phyloP scores from a whole-genome alignment of 2,797 vertebrate genomes.

The Odontamblyopus rebecca region DNA sequence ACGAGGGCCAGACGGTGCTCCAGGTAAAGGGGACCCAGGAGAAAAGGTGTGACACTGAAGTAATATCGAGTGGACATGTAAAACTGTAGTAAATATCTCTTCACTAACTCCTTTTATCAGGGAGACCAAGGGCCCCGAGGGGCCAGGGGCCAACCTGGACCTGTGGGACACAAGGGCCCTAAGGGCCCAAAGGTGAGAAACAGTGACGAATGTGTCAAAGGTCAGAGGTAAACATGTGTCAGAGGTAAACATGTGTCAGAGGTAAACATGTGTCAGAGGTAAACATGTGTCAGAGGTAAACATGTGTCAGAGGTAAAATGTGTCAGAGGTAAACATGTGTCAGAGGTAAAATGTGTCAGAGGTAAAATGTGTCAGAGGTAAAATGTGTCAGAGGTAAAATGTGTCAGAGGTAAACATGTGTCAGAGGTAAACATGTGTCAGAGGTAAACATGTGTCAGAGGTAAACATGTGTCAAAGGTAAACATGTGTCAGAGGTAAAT shows the following conservation, averaged over 20 bases:
- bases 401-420: not conserved
- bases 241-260: not conserved
- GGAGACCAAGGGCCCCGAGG: conserved; percentile 83
- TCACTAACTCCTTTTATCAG: conserved; percentile 55
- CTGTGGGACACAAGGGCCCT: conserved; percentile 72
- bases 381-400: not conserved
- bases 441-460: not conserved
- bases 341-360: no score
- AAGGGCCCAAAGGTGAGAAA: conserved; percentile 80
- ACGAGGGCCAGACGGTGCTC: conserved; percentile 78
- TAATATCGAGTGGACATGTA: not conserved
- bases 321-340: no score
- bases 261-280: not conserved
- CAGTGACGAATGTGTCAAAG: not conserved
- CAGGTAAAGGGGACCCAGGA: conserved; percentile 79
- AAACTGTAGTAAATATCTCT: not conserved
- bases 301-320: not conserved
- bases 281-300: not conserved
- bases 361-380: not conserved
- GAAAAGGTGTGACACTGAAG: conserved; percentile 72
- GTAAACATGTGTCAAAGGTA: not conserved
- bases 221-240: not conserved
- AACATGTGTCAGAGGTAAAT: no score
- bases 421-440: no score
- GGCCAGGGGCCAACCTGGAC: conserved; percentile 73